These are phyloP conservation scores for Lasioglossum lativentre DNA, from an alignment of 2,888 invertebrate species.

Conservation along the genomic window DNA sequence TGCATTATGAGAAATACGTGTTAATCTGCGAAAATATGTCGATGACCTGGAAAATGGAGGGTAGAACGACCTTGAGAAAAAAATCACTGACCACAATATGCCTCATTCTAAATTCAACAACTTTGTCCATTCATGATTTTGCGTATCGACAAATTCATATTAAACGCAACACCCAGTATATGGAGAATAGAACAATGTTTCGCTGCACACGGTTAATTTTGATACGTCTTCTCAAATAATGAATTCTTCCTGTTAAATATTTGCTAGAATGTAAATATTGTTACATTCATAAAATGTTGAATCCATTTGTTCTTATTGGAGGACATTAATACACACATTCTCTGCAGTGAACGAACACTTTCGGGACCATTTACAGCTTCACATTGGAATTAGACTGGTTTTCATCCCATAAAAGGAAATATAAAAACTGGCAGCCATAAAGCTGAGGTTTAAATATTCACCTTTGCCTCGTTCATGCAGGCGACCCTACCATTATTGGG, in stretches of 20 bases:
- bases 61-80: too few species aligned
- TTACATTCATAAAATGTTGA: not conserved
- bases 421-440: not conserved
- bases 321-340: not conserved
- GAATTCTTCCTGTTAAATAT: not conserved
- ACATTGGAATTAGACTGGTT: not conserved
- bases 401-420: constrained; percentile 3
- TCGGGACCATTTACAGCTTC: constrained; percentile 4
- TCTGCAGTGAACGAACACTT: not conserved
- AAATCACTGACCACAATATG: too few species aligned
- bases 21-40: too few species aligned
- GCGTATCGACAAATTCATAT: too few species aligned
- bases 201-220: too few species aligned
- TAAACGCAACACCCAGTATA: too few species aligned
- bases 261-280: not conserved
- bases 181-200: too few species aligned
- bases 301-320: not conserved
- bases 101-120: too few species aligned
- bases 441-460: constrained; percentile 14
- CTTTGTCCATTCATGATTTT: too few species aligned
- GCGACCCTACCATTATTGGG: constrained; percentile 5
- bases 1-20: too few species aligned
- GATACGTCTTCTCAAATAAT: too few species aligned
- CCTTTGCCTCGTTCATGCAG: not conserved
- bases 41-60: too few species aligned